Percentiles rank a stretch among this genome's conserved stretches.
Conservation (phyloP, 2,888 invertebrate genomes). For the Zygaena filipendulae region DNA sequence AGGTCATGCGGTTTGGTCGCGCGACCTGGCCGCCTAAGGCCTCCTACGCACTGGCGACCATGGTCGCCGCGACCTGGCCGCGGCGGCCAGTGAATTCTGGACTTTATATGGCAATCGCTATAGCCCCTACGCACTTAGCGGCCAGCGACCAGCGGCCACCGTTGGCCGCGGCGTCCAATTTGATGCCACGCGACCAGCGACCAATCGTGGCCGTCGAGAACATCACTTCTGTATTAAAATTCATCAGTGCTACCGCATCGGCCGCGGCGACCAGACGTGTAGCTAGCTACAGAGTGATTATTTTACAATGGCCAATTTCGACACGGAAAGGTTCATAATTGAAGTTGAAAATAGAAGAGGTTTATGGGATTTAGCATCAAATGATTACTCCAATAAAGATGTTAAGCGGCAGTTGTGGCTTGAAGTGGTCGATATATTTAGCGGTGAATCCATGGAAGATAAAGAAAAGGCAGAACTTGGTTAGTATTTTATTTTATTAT, state of each 20-base stretch:
- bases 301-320: slow-evolving; percentile 7
- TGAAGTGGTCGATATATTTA: slow-evolving; percentile 6
- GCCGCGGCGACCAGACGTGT: slow-evolving; percentile 8
- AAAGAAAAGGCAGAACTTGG: too few species aligned
- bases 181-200: slow-evolving; percentile 11
- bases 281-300: too few species aligned
- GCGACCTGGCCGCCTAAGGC: too few species aligned
- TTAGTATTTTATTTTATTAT: slow-evolving; percentile 15
- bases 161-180: slow-evolving; percentile 12
- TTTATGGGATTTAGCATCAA: background rate
- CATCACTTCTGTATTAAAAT: slow-evolving; percentile 11
- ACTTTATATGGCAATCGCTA: slow-evolving; percentile 4
- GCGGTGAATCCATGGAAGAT: too few species aligned
- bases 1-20: too few species aligned
- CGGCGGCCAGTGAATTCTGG: slow-evolving; percentile 6
- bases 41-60: too few species aligned
- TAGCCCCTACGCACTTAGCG: slow-evolving; percentile 8
- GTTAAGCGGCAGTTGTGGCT: slow-evolving; percentile 9
- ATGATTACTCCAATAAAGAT: slow-evolving; percentile 9
- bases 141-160: slow-evolving; percentile 13
- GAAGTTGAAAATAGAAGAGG: too few species aligned
- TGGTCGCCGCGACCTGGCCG: too few species aligned
- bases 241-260: slow-evolving; percentile 5
- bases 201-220: slow-evolving; percentile 10
- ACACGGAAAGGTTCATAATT: slow-evolving; percentile 6